Evolutionary conservation across 2,113 vertebrate genomes (phyloP).

Genomic region (Alligator sinensis): DNA sequence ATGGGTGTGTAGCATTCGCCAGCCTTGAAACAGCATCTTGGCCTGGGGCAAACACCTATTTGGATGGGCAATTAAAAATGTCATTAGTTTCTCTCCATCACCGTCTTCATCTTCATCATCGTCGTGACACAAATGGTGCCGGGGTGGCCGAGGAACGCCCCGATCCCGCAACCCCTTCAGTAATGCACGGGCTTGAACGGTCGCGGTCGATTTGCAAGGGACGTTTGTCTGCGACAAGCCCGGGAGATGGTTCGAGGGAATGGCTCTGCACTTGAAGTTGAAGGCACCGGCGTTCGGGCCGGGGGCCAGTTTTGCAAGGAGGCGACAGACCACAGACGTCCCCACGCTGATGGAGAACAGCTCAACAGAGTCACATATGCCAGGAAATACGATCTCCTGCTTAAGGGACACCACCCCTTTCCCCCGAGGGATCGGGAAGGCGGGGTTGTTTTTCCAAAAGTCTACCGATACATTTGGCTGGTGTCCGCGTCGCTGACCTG

Average conservation of each 20-base stretch:
- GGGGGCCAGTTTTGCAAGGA: neutral
- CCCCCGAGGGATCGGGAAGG: neutral
- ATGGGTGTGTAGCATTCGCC: too few relatives aligned
- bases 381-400: slow-evolving; percentile 1
- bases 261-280: neutral
- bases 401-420: neutral
- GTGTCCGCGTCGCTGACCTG: neutral
- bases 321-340: neutral
- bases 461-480: neutral
- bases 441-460: slow-evolving; percentile 3
- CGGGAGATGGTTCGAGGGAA: neutral
- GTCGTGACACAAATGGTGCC: neutral
- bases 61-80: slow-evolving; percentile 1
- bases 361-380: slow-evolving; percentile 17
- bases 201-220: too few relatives aligned
- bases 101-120: too few relatives aligned
- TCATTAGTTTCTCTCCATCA: slow-evolving; percentile 1
- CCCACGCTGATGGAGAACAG: slow-evolving; percentile 6
- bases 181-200: neutral
- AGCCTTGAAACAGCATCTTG: too few relatives aligned
- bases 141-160: neutral
- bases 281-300: neutral
- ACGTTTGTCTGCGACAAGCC: too few relatives aligned
- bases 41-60: slow-evolving; percentile 43
- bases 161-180: neutral